These are phyloP conservation scores for Chalcosyrphus nemorum DNA, from an alignment of 2,888 invertebrate genomes.

Conservation along the genomic window DNA sequence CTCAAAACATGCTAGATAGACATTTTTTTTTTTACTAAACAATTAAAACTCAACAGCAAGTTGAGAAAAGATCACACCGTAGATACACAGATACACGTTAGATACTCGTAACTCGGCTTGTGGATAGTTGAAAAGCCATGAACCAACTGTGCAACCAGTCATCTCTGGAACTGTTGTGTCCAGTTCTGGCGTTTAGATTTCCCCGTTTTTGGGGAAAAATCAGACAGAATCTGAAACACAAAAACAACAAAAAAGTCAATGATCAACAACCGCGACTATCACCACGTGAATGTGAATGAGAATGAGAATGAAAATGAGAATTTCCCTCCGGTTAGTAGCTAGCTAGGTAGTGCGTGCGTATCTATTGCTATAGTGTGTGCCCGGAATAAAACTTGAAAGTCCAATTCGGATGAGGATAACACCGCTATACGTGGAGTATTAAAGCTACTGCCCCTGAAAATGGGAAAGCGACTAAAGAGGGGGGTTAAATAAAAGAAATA, in stretches of 20 bases:
- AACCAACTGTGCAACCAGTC: constrained; percentile 59
- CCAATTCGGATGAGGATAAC: constrained; percentile 44
- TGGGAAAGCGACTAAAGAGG: constrained; percentile 34
- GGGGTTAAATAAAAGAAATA: constrained; percentile 4
- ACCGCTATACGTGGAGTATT: constrained; percentile 31
- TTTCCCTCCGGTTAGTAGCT: constrained; percentile 19
- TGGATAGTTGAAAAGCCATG: constrained; percentile 53
- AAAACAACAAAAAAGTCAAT: constrained; percentile 47
- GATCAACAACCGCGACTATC: constrained; percentile 19
- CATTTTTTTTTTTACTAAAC: constrained; percentile 12
- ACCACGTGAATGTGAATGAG: constrained; percentile 59
- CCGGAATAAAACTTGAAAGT: constrained; percentile 39
- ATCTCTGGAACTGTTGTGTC: constrained; percentile 36
- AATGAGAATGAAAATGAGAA: constrained; percentile 4
- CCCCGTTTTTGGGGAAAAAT: constrained; percentile 14
- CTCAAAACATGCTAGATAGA: constrained; percentile 21
- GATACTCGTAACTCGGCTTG: constrained; percentile 45
- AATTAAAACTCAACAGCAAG: not conserved
- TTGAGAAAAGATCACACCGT: constrained; percentile 4
- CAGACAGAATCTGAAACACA: constrained; percentile 33
- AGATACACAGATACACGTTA: constrained; percentile 29
- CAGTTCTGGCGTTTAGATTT: constrained; percentile 50
- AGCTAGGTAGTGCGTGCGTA: not conserved
- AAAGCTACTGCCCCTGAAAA: constrained; percentile 22
- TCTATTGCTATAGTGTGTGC: constrained; percentile 32